Base-by-base conservation (phyloP, 2,113 vertebrate genomes). In the Phalacrocorax aristotelis region DNA sequence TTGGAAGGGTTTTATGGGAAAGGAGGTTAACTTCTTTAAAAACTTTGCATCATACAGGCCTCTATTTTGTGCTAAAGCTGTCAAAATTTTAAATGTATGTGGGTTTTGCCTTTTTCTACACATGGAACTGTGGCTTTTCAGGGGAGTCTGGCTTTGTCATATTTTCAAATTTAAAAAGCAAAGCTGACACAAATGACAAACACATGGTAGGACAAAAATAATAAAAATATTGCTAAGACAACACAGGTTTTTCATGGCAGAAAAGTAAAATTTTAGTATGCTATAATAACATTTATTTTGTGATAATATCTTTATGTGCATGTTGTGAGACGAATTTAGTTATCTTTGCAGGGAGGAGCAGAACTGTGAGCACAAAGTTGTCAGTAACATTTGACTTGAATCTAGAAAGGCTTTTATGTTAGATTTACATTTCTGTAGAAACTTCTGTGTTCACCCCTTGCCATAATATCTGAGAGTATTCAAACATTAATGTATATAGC, bases 141-240 rank as follows among this genome's bases (percentile, higher is more conserved):
- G 40, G 61, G n/a, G 36, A 62, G 13, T 66, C 22, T 64, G 52
- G 11, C 6, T 84, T 96, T 93, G 72, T 69, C 23, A 17, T 81
- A 29, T 70, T 89, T 97, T 95, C 38, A 87, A 21, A 48, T 84
- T 77, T 60, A 71, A 74, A 90, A 93, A 91, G 16, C 32, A 91
- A 79, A 95, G 13, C 10, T 61, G 52, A 20, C 19, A 42, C 25
- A 64, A 86, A 76, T 77, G 29, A 29, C 44, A 74, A 93, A 82
- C 60, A 49, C 57, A 71, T 66, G 49, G 42, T 82, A 69, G 48
- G 55, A 74, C 40, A 77, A 52, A 77, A 91, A 65, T 40, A 84
- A 89, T 46, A 27, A 78, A 68, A 94, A 44, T 62, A 78, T 32
- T 77, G 16, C 32, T 66, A 83, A 72, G 34, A 20, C 27, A 87